Base-by-base conservation (phyloP, 2,113 vertebrate genomes). In the Spea multiplicata region DNA sequence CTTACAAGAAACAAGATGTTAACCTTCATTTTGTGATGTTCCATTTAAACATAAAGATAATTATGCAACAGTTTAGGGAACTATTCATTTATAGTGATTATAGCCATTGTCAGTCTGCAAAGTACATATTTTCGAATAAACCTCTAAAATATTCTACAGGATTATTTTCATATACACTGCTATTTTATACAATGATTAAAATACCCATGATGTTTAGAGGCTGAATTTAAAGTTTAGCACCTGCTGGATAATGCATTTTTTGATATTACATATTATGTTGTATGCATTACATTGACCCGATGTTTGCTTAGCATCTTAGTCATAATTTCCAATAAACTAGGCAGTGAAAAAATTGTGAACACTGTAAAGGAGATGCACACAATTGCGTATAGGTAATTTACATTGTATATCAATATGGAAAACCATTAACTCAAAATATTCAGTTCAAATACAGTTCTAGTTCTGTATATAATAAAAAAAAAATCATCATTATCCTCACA, bases 101-200 rank as follows among this genome's bases (percentile, higher is more conserved):
- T 30, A 30, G 49, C 62, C 17, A 52, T 66, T 52, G 48, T n/a
- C 14, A 57, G 30, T 53, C 46, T 55, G 52, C 53, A 68, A 6
- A 45, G 8, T 67, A 76, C 53, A 49, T 62, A 67, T 76, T 67
- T 67, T 9, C 52, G 50, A 44, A 76, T 76, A n/a, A 76, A 59
- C 59, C 72, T 48, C 6, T 3, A 47, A 62, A 62, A 13, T 57
- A 73, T 73, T 73, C 45, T 64, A 45, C 67, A 17, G 16, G 65
- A 45, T 61, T 53, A 45, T 66, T 68, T 69, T 14, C 45, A 13
- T 12, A 47, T 59, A n/a, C 66, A 53, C 55, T 13, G n/a, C n/a
- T n/a, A n/a, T n/a, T n/a, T n/a, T n/a, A n/a, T n/a, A n/a, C n/a
- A n/a, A n/a, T n/a, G n/a, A n/a, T n/a, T n/a, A 48, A 45, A 69